Evolutionary conservation across 2,113 vertebrate genomes (phyloP), one percentile per base, ranked within the genome.

Genomic region (Mionectes macconnelli): DNA sequence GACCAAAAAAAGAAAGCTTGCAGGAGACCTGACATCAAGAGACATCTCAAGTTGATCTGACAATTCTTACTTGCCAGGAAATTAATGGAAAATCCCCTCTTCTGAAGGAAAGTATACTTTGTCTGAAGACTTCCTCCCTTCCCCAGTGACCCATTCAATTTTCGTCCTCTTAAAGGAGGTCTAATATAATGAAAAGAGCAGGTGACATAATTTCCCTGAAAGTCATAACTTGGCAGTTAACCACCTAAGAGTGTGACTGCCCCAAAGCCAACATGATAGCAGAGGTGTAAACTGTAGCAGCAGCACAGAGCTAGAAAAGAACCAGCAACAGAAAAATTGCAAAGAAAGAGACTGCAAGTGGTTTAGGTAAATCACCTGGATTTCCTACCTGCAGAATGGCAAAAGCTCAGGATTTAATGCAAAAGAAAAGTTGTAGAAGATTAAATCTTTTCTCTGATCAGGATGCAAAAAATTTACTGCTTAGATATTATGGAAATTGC

Each of bases 221-320:
- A 82, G 27, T 14, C 33, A 14, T 40, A 56, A 14, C 49, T 18
- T 55, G 3, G 9, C 49, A 74, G 16, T n/a, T 86, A 57, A 64
- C 2, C 27, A 66, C 16, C 4, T 60, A 35, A 33, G 60, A 80
- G 24, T 25, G 40, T 22, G 8, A 12, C 37, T 62, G 10, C 10
- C 20, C 8, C 13, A 66, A 60, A 68, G 12, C 20, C 77, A 21
- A 45, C 1, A 1, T 5, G 47, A 49, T 31, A 66, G 35, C 25
- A 42, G 35, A 67, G 11, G 5, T 16, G 12, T 11, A 55, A 68
- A 75, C 31, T 3, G 1, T 5, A 53, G 56, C 0, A 1, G 33
- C 15, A 72, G 20, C 62, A 59, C 1, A 18, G 39, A 87, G 20
- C 14, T 9, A 63, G 25, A 62, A 74, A 89, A 77, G 6, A 81